phyloP scores from a whole-genome alignment of 2,797 vertebrate genomes.

The Heliangelus exortis region DNA sequence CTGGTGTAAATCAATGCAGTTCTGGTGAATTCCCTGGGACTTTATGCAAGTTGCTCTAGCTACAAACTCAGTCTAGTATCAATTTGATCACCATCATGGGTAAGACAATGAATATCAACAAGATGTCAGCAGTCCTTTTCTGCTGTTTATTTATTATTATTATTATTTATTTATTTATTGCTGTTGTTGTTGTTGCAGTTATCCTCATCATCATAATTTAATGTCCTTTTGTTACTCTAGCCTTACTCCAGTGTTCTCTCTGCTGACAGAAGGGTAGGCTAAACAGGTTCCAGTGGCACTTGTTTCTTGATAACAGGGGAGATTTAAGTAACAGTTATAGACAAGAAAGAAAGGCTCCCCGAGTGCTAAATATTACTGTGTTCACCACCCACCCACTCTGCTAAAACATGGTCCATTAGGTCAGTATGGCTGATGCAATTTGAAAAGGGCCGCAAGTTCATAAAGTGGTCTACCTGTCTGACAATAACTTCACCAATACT shows the following conservation, averaged over 20 bases:
- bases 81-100: not conserved
- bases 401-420: constrained; percentile 29
- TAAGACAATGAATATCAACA: not conserved
- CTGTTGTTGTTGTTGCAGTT: too few relatives aligned
- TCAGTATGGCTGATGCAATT: not conserved
- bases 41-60: not conserved
- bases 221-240: not conserved
- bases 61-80: not conserved
- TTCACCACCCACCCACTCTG: not conserved
- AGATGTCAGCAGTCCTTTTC: not conserved
- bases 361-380: not conserved
- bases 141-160: too few relatives aligned
- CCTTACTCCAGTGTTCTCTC: not conserved
- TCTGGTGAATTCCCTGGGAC: not conserved
- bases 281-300: not conserved
- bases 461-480: not conserved
- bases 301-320: not conserved
- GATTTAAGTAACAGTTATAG: not conserved
- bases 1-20: constrained; percentile 3
- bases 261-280: not conserved
- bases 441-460: not conserved
- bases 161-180: too few relatives aligned
- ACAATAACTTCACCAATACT: not conserved
- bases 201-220: too few relatives aligned
- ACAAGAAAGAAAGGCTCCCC: not conserved